Evolutionary conservation across 2,797 vertebrate species (phyloP), one percentile per base, ranked within the genome.

Genomic region (Allobates femoralis): DNA sequence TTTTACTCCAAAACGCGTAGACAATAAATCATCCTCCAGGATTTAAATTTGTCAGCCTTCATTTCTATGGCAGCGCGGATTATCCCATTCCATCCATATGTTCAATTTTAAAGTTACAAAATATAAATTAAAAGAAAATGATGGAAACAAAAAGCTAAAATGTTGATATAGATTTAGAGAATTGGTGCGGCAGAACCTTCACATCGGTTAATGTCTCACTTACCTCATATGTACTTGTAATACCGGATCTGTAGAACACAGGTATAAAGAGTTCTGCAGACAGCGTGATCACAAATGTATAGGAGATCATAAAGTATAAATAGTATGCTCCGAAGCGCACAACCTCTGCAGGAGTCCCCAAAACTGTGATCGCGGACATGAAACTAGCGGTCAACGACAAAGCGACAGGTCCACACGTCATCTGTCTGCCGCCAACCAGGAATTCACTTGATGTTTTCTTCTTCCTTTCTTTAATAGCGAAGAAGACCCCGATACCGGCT

Each of bases 171-270:
- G n/a, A n/a, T n/a, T n/a, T 46, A 46, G 41, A 46, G 0, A 46
- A 46, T 46, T 46, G 41, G 41, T 46, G 41, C 5, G 6, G n/a
- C 2, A 23, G 2, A 58, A 23, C 11, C 18, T 18, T 50, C 0
- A 30, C 7, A 81, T 51, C 11, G 5, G 21, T 19, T 78, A 14
- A 37, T 37, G 5, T 34, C 5, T 58, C 37, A 58, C 93, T 93
- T 94, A 97, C 96, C 96, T 97, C 96, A 0, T 97, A 97, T 21
- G 96, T 96, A 90, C 96, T 97, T 58, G 96, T 97, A 86, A 97
- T 96, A 64, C 95, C 96, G 34, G 96, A 96, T 83, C 93, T 93
- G 90, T 97, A 97, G 91, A 97, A 97, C 0, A 97, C 93, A 1
- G 96, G 96, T 23, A 97, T 81, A 78, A 96, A 96, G 73, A 97